Evolutionary conservation across 2,113 vertebrate genomes (phyloP).

Genomic region (Callithrix jacchus): DNA sequence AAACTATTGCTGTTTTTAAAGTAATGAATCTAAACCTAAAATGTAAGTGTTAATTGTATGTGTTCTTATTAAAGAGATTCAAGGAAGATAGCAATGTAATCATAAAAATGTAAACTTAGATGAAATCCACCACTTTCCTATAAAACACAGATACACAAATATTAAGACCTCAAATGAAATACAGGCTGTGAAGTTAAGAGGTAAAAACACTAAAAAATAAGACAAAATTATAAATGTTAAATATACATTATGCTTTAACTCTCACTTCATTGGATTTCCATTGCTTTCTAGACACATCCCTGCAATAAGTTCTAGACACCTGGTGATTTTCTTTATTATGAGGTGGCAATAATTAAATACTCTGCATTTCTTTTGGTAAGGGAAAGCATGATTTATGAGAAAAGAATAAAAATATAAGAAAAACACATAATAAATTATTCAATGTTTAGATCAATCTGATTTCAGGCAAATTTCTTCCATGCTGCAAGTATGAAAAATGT

Average conservation of each 20-base stretch:
- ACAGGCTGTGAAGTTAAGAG: background rate
- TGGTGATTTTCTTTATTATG: constrained; percentile 1
- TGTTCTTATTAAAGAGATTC: constrained; percentile 50
- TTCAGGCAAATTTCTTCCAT: constrained; percentile 41
- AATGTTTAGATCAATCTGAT: constrained; percentile 50
- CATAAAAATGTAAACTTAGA: constrained; percentile 37
- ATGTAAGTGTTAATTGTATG: constrained; percentile 42
- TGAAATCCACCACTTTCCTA: background rate
- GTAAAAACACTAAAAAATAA: background rate
- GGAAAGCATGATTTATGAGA: constrained; percentile 58
- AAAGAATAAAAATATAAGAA: constrained; percentile 47
- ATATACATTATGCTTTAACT: background rate
- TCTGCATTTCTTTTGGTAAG: constrained; percentile 56
- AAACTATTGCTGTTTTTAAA: constrained; percentile 68
- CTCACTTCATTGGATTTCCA: background rate
- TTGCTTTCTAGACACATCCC: background rate
- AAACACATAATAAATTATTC: constrained; percentile 60
- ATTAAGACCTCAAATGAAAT: constrained; percentile 3
- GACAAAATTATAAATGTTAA: background rate
- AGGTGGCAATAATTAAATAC: background rate
- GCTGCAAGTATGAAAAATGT: background rate
- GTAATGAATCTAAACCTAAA: constrained; percentile 27
- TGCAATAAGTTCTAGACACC: background rate
- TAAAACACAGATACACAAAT: background rate
- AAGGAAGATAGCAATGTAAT: background rate